Evolutionary conservation across 2,113 vertebrate genomes (phyloP).

Genomic region (Arothron firmamentum): DNA sequence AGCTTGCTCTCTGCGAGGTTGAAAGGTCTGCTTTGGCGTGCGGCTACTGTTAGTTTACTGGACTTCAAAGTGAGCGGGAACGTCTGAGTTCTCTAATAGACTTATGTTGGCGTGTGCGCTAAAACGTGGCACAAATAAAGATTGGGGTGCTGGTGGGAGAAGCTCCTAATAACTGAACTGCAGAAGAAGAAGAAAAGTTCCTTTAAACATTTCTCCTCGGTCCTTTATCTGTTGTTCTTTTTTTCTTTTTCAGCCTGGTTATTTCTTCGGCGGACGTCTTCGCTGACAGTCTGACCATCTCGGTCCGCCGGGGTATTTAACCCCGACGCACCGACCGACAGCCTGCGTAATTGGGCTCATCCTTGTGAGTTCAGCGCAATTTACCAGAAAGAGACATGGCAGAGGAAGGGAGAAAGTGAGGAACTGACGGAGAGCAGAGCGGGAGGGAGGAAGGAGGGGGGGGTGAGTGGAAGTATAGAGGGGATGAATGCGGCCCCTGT

Average conservation of each 20-base stretch:
- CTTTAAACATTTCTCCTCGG: constrained; percentile 6
- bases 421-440: constrained; percentile 35
- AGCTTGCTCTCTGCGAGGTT: constrained; percentile 36
- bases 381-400: constrained; percentile 33
- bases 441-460: constrained; percentile 22
- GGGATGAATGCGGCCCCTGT: constrained; percentile 73
- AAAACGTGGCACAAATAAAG: neutral
- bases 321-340: constrained; percentile 6
- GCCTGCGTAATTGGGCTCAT: constrained; percentile 21
- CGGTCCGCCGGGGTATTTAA: constrained; percentile 7
- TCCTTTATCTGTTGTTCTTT: neutral
- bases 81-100: constrained; percentile 38
- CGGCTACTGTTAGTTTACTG: constrained; percentile 53
- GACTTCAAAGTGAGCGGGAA: constrained; percentile 51
- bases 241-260: constrained; percentile 1
- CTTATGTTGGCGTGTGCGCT: constrained; percentile 22
- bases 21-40: constrained; percentile 54
- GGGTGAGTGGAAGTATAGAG: constrained; percentile 62
- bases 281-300: constrained; percentile 10
- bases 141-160: constrained; percentile 21
- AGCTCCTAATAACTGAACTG: constrained; percentile 58
- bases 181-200: constrained; percentile 27
- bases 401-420: constrained; percentile 14
- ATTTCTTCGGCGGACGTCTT: constrained; percentile 7
- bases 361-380: constrained; percentile 30